Evolutionary conservation across 2,113 vertebrate species (phyloP), one percentile per base, ranked within the genome.

Genomic region (Amphiprion percula): DNA sequence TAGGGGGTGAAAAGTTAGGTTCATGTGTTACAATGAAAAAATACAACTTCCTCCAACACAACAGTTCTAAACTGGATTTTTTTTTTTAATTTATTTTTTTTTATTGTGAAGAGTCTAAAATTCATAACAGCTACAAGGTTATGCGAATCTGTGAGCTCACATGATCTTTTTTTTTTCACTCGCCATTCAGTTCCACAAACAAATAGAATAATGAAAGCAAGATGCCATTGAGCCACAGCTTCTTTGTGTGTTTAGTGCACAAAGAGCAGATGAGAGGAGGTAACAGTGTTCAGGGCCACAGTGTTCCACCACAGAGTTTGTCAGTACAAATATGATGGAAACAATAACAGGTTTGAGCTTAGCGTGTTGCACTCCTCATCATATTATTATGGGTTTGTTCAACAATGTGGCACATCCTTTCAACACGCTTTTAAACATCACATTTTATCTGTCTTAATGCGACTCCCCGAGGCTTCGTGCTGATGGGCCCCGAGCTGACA

Each of bases 401-500:
- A 21, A 55, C 49, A 28, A 49, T 58, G 49, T 56, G 58, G 17
- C 2, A 1, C 79, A 75, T 37, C 55, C 66, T 47, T 77, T 79
- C 75, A 79, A 71, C 72, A 82, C 77, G 55, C 24, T 60, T 80
- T 81, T 73, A 74, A 83, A 60, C 33, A 26, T 61, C 52, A 66
- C 54, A 55, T 71, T 71, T 85, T 59, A 46, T 44, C 75, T 65
- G 65, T 74, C 60, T 68, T 70, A 21, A 24, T 72, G 54, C 74
- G 52, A 37, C 79, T 77, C 74, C 81, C 79, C 15, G 15, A 46
- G 72, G 75, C 67, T 87, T 85, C 77, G 62, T 70, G 62, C 77
- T 61, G 46, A 53, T 59, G 26, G 83, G 56, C 79, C 61, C 55
- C 61, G 62, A 72, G 56, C 69, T 74, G 74, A 61, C 70, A 63